Conservation (phyloP, 2,888 invertebrate species). For the Capitulum mitella region DNA sequence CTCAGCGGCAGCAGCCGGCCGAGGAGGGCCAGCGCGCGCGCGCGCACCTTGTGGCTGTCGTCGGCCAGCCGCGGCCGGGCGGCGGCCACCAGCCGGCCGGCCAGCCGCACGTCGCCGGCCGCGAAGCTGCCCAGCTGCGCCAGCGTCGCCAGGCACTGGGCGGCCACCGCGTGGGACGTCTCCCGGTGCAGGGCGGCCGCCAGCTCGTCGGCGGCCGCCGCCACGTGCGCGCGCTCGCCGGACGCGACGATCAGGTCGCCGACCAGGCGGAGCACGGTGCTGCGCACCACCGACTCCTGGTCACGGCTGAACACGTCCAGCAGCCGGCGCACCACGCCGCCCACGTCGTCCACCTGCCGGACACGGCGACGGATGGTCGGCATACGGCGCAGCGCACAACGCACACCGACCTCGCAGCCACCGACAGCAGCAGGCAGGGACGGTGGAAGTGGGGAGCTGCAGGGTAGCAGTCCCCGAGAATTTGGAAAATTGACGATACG, state of each 20-base stretch:
- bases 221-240: neutral
- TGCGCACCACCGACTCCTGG: constrained; percentile 12
- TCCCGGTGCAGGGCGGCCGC: neutral
- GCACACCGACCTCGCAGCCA: neutral
- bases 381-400: no score
- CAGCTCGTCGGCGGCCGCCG: constrained; percentile 8
- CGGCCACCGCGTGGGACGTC: neutral
- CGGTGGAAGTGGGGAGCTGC: no score
- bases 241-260: neutral
- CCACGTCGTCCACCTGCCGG: constrained; percentile 1
- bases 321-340: constrained; percentile 17
- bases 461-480: no score
- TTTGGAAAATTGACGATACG: no score
- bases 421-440: no score
- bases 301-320: neutral
- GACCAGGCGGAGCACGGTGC: neutral
- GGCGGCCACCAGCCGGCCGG: constrained; percentile 13
- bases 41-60: neutral
- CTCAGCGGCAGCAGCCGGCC: neutral
- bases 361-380: no score
- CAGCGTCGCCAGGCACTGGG: neutral
- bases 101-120: neutral
- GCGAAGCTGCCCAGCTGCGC: neutral
- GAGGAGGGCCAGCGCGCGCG: neutral
- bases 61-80: neutral